A percentile compares a stretch with the other conserved stretches of the same genome.
phyloP scores from a whole-genome alignment of 2,888 invertebrate genomes.

The Aporophyla nigra region DNA sequence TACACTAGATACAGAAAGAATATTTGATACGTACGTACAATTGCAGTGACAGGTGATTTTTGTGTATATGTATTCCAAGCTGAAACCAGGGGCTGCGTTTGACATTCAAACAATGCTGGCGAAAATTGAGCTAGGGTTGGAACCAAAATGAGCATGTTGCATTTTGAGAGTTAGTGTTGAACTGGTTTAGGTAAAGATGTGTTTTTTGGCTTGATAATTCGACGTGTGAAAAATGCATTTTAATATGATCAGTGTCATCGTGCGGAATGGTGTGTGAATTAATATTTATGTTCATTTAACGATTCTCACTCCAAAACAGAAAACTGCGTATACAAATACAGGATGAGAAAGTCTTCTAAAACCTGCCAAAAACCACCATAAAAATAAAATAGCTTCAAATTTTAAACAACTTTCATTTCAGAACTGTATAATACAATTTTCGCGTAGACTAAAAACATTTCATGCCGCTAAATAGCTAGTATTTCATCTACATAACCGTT shows the following conservation, averaged over 20 bases:
- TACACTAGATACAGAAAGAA: conserved; percentile 65
- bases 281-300: not conserved
- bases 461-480: conserved; percentile 44
- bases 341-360: not conserved
- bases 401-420: not conserved
- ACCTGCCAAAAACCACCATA: not conserved
- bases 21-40: conserved; percentile 53
- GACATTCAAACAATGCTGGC: conserved; percentile 25
- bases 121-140: conserved; percentile 11
- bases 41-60: conserved; percentile 49
- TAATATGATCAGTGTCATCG: not conserved
- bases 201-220: not conserved
- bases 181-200: conserved; percentile 1
- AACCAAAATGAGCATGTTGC: not conserved
- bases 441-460: conserved; percentile 44
- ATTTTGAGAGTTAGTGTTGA: not conserved
- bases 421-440: conserved; percentile 23
- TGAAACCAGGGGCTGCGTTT: conserved; percentile 13
- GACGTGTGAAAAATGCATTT: not conserved
- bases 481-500: conserved; percentile 61
- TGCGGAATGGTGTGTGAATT: not conserved
- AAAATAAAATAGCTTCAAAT: not conserved
- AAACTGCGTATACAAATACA: not conserved
- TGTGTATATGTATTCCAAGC: conserved; percentile 16
- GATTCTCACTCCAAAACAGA: too few species aligned